A percentile compares a stretch with the other conserved stretches of the same genome.
Evolutionary conservation across 23 tunicate genomes (phyloP).

Genomic region (Diplosoma virens): DNA sequence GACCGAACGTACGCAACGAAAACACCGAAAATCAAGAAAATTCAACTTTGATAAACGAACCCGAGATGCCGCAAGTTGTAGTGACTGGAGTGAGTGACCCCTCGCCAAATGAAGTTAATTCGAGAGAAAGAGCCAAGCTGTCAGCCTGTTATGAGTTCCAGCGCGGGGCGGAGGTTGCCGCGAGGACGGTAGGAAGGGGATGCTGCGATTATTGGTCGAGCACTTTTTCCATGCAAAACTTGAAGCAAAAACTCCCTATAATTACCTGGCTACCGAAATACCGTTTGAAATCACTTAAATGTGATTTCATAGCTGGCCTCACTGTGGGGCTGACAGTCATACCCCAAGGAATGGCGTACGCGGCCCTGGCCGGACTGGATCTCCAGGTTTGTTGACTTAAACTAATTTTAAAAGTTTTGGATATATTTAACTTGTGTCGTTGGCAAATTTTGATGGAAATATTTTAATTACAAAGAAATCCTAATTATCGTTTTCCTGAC

Average conservation of each 20-base stretch:
- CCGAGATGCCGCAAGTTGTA: neutral
- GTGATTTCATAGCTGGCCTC: slow-evolving; percentile 84
- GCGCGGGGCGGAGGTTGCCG: slow-evolving; percentile 33
- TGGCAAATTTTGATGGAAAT: no score
- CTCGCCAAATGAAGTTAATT: neutral
- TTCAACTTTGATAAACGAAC: neutral
- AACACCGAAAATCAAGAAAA: no score
- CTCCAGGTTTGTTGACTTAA: slow-evolving; percentile 55
- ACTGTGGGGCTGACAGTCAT: slow-evolving; percentile 84
- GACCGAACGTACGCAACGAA: no score
- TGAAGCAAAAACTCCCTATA: slow-evolving; percentile 50
- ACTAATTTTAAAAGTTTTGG: no score
- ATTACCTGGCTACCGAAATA: slow-evolving; percentile 67
- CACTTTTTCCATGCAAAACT: slow-evolving; percentile 26
- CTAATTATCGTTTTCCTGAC: no score
- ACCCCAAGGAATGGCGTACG: slow-evolving; percentile 92
- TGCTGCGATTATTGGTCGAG: slow-evolving; percentile 50
- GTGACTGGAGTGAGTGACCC: neutral
- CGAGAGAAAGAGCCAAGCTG: neutral
- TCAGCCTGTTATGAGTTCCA: slow-evolving; percentile 28
- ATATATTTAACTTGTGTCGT: no score
- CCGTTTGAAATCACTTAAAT: slow-evolving; percentile 29
- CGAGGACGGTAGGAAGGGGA: slow-evolving; percentile 3
- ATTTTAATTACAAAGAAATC: no score
- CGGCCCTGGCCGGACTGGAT: slow-evolving; percentile 74